Conservation (phyloP, 1,140 invertebrate genomes). For the Telenomus remus region DNA sequence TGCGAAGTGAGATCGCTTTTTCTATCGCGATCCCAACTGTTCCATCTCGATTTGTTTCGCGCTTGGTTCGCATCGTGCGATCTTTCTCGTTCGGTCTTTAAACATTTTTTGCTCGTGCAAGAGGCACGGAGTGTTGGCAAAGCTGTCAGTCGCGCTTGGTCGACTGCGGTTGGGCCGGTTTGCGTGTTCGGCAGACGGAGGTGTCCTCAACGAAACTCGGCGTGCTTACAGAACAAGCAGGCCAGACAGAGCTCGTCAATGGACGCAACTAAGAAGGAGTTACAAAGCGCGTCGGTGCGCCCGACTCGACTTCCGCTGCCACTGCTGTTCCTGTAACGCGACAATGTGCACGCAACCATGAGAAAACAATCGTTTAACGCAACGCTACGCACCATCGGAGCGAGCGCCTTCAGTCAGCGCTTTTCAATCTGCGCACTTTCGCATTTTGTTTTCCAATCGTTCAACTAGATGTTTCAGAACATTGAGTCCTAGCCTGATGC, state of each 20-base stretch:
- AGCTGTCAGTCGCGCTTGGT: conserved; percentile 74
- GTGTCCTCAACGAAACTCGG: conserved; percentile 67
- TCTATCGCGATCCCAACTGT: conserved; percentile 21
- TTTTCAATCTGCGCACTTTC: conserved; percentile 23
- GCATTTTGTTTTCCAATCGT: conserved; percentile 16
- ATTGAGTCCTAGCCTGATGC: too few species aligned
- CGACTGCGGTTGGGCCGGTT: conserved; percentile 73
- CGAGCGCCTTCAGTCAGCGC: conserved; percentile 31
- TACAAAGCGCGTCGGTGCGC: conserved; percentile 17
- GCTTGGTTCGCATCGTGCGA: conserved; percentile 17
- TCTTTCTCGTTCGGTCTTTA: conserved; percentile 60
- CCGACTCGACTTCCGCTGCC: conserved; percentile 32
- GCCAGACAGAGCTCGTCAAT: conserved; percentile 58
- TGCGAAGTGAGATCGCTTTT: conserved; percentile 38
- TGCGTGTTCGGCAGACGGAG: conserved; percentile 70
- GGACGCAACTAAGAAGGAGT: conserved; percentile 68
- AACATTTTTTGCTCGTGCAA: conserved; percentile 62
- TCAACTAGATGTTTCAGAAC: too few species aligned
- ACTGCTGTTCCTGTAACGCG: conserved; percentile 27
- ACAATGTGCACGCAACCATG: conserved; percentile 40
- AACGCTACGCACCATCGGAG: conserved; percentile 46
- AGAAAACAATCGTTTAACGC: conserved; percentile 57
- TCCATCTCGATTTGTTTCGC: conserved; percentile 25
- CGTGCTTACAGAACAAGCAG: conserved; percentile 66
- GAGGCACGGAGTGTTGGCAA: conserved; percentile 71